These are phyloP conservation scores for Oriolus oriolus DNA, from an alignment of 2,113 vertebrate genomes.

Conservation along the genomic window DNA sequence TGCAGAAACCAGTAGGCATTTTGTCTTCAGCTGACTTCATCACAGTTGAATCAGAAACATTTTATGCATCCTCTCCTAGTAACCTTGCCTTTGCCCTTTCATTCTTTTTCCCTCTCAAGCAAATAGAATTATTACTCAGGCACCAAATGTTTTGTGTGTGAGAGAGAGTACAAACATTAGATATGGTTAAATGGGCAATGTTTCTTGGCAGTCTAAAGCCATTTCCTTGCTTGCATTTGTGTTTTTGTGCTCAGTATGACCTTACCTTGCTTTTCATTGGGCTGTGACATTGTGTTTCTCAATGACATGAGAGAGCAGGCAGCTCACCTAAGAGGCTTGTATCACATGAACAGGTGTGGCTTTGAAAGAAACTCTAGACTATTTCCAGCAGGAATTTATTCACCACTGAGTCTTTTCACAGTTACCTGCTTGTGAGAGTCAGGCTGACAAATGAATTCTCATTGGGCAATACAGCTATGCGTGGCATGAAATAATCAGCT, in stretches of 20 bases:
- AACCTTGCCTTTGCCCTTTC: not conserved
- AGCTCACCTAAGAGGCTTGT: not conserved
- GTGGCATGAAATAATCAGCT: not conserved
- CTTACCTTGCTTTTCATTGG: not conserved
- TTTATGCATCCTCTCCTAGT: not conserved
- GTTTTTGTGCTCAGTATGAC: not conserved
- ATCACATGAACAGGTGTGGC: not conserved
- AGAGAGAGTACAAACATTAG: not conserved
- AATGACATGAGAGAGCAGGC: not conserved
- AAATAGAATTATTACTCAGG: not conserved
- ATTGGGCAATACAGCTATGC: not conserved
- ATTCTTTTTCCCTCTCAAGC: not conserved
- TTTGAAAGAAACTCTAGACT: not conserved
- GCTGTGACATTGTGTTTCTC: not conserved
- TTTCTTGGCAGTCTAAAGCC: not conserved
- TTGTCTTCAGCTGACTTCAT: not conserved
- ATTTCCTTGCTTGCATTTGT: not conserved
- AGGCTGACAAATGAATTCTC: not conserved
- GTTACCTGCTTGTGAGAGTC: not conserved
- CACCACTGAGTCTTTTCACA: not conserved
- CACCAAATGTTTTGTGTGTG: not conserved
- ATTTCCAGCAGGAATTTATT: constrained; percentile 15
- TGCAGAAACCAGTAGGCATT: not conserved
- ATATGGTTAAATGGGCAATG: not conserved
- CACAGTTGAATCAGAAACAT: not conserved